A percentile compares a stretch with the other conserved stretches of the same genome.
Evolutionary conservation across 2,888 invertebrate species (phyloP).

Genomic region (Eupithecia exiguata): DNA sequence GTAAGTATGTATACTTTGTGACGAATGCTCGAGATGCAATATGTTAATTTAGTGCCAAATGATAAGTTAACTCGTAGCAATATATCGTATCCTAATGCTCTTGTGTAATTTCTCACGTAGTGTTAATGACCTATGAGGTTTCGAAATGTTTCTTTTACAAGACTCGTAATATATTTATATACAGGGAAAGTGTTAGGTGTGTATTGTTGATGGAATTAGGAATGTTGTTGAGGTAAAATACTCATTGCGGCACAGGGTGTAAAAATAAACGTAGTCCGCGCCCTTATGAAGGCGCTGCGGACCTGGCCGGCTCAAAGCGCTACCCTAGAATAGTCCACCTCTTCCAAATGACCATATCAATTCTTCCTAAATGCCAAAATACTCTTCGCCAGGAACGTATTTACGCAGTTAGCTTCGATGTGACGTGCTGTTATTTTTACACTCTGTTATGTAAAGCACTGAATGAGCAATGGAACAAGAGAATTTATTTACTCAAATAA

Average conservation of each 20-base stretch:
- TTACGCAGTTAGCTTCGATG: conserved; percentile 42
- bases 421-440: conserved; percentile 71
- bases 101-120: conserved; percentile 82
- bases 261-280: conserved; percentile 65
- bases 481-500: conserved; percentile 84
- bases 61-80: conserved; percentile 84
- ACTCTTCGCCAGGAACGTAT: conserved; percentile 51
- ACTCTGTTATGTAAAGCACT: conserved; percentile 77
- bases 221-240: conserved; percentile 81
- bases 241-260: conserved; percentile 78
- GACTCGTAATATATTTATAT: conserved; percentile 81
- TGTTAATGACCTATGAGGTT: conserved; percentile 82
- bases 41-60: conserved; percentile 84
- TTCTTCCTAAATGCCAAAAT: conserved; percentile 44
- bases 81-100: conserved; percentile 82
- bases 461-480: conserved; percentile 83
- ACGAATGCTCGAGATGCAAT: conserved; percentile 82
- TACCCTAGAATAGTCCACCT: conserved; percentile 53
- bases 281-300: conserved; percentile 41
- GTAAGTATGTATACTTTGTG: conserved; percentile 74
- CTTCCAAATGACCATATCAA: conserved; percentile 41
- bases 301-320: conserved; percentile 35
- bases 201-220: conserved; percentile 79
- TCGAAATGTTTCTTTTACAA: conserved; percentile 82
- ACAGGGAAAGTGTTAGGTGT: conserved; percentile 83